A percentile compares a stretch with the other conserved stretches of the same genome.
Evolutionary conservation across 2,113 vertebrate genomes (phyloP).

Genomic region (Chitala chitala): DNA sequence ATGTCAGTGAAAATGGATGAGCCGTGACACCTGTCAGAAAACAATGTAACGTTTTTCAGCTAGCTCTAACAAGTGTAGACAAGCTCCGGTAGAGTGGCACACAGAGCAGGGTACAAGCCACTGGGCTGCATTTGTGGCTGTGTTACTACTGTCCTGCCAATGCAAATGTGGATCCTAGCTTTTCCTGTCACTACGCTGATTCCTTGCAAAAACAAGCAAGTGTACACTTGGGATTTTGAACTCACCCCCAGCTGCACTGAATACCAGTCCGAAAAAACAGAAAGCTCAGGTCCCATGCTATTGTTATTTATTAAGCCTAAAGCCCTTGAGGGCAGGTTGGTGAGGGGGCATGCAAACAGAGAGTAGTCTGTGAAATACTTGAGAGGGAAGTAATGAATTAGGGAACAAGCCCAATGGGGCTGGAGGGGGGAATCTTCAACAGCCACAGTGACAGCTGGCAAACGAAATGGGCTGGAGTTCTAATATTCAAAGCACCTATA

Average conservation of each 20-base stretch:
- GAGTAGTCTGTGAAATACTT: constrained; percentile 14
- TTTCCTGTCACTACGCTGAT: no score
- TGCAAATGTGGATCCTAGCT: no score
- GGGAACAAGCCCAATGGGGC: background rate
- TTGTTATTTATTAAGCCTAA: constrained; percentile 42
- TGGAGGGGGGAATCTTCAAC: constrained; percentile 38
- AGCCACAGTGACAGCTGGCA: constrained; percentile 52
- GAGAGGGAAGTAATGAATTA: background rate
- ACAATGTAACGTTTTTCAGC: no score
- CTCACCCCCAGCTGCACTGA: background rate
- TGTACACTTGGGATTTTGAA: background rate
- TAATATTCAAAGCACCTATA: constrained; percentile 59
- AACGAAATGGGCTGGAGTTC: constrained; percentile 57
- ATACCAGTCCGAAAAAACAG: background rate
- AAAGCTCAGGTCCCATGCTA: background rate
- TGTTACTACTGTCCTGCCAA: no score
- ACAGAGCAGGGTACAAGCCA: no score
- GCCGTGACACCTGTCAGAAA: no score
- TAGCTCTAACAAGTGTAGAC: no score
- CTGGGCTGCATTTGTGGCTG: no score
- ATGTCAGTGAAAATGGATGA: no score
- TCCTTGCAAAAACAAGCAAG: no score
- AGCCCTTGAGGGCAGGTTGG: constrained; percentile 40
- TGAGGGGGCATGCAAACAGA: constrained; percentile 31
- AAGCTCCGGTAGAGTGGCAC: no score